phyloP scores from a whole-genome alignment of 2,113 vertebrate genomes.

The Hipposideros armiger region DNA sequence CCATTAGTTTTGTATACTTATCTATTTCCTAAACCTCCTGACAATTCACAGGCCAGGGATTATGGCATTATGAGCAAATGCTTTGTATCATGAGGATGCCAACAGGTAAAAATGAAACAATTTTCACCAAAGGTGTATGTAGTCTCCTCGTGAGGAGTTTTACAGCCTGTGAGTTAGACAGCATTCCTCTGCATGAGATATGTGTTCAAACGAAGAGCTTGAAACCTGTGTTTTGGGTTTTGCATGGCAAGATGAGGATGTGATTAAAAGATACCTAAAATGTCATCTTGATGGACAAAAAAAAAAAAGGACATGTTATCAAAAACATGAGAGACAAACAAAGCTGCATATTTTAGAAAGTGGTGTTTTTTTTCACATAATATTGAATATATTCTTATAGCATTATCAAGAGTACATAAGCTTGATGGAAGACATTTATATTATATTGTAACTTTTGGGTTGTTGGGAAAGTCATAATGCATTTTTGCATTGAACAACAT shows the following conservation, averaged over 20 bases:
- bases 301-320: background rate
- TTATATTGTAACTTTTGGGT: background rate
- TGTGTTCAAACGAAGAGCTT: constrained; percentile 13
- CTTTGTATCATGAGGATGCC: constrained; percentile 75
- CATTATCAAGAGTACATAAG: background rate
- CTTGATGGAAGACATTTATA: background rate
- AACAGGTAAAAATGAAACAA: constrained; percentile 79
- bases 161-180: constrained; percentile 65
- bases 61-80: constrained; percentile 67
- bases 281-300: background rate
- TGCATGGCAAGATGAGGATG: background rate
- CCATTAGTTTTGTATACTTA: constrained; percentile 41
- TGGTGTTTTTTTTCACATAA: background rate
- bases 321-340: background rate
- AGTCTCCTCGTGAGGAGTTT: constrained; percentile 34
- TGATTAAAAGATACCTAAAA: constrained; percentile 56
- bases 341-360: background rate
- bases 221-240: background rate
- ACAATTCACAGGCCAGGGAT: constrained; percentile 57
- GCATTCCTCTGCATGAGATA: constrained; percentile 57
- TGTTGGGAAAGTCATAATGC: too few species aligned
- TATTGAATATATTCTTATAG: background rate
- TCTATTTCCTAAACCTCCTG: constrained; percentile 32
- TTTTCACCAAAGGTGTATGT: constrained; percentile 33
- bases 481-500: too few species aligned